Conservation (phyloP, 2,888 invertebrate genomes). For the Napeogenes sylphis region DNA sequence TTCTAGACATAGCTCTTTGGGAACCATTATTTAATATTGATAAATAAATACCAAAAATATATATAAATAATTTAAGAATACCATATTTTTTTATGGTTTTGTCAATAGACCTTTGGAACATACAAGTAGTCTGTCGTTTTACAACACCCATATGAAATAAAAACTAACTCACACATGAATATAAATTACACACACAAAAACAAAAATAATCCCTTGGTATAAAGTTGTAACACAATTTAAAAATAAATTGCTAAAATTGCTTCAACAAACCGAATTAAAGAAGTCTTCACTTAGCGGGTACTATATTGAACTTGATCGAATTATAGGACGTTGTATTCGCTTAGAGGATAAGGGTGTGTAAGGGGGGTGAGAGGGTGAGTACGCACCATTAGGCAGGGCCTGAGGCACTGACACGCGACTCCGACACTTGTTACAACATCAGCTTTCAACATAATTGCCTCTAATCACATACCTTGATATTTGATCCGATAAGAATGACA, state of each 20-base stretch:
- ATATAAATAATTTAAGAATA: no score
- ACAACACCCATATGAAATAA: no score
- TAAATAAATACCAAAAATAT: no score
- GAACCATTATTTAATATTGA: no score
- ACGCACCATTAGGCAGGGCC: slow-evolving; percentile 72
- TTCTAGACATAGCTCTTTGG: no score
- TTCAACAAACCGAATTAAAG: slow-evolving; percentile 23
- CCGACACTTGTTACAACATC: slow-evolving; percentile 64
- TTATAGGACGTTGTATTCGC: slow-evolving; percentile 27
- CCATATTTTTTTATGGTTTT: no score
- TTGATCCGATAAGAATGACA: slow-evolving; percentile 21
- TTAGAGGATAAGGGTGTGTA: slow-evolving; percentile 40
- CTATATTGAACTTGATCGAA: slow-evolving; percentile 31
- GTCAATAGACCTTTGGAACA: no score
- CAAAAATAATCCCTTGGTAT: slow-evolving; percentile 9
- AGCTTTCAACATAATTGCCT: slow-evolving; percentile 70
- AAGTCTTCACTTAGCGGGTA: slow-evolving; percentile 23
- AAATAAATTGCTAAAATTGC: slow-evolving; percentile 33
- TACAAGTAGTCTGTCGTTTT: no score
- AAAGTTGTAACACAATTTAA: slow-evolving; percentile 30
- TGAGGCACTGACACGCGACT: slow-evolving; percentile 56
- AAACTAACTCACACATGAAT: no score
- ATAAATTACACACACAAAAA: no score
- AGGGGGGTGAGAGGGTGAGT: slow-evolving; percentile 41
- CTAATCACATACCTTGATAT: slow-evolving; percentile 49